Base-by-base conservation (phyloP, 2,888 invertebrate species). In the Caenorhabditis uteleia region DNA sequence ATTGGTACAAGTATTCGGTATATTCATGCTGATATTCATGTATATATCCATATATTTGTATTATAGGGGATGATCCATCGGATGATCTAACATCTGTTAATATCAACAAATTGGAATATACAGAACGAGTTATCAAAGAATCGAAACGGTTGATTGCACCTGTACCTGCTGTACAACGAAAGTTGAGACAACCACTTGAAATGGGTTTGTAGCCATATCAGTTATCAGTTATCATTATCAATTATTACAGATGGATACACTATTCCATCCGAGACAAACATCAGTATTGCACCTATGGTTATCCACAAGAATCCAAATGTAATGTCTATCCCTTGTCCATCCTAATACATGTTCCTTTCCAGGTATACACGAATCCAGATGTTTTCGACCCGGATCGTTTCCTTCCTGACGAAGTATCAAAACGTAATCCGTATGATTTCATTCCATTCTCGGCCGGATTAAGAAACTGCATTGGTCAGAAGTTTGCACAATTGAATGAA, bases 321-420 rank as follows among this genome's bases (percentile, higher is more conserved):
- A 12, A 25, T 14, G 21, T 14, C 40, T 5, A 34, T 34, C 36
- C 54, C 53, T 14, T 8, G n/a, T n/a, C n/a, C n/a, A n/a, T n/a
- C n/a, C n/a, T n/a, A n/a, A n/a, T n/a, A n/a, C n/a, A 34, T 29
- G 29, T n/a, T n/a, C n/a, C 8, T 34, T 34, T 34, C 5, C 34
- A 34, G 34, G 34, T n/a, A 10, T 34, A 10, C 34, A 16, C 8
- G 3, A 80, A 85, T 46, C 85, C 85, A 0, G 80, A 84, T 4
- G 73, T 46, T 23, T 86, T 85, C 72, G 81, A 85, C 58, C 85
- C 86, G 0, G 84, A 85, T 48, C 73, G 85, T 44, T 86, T 86
- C 70, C 58, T 82, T 8, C 79, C 81, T 7, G 84, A 85, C 36
- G 82, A 82, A 44, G 46, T 43, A 45, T 67, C 49, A 14, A 66